A percentile compares a stretch with the other conserved stretches of the same genome.
These are phyloP conservation scores for Nesogale talazaci DNA, from an alignment of 2,113 vertebrate species.

Conservation along the genomic window DNA sequence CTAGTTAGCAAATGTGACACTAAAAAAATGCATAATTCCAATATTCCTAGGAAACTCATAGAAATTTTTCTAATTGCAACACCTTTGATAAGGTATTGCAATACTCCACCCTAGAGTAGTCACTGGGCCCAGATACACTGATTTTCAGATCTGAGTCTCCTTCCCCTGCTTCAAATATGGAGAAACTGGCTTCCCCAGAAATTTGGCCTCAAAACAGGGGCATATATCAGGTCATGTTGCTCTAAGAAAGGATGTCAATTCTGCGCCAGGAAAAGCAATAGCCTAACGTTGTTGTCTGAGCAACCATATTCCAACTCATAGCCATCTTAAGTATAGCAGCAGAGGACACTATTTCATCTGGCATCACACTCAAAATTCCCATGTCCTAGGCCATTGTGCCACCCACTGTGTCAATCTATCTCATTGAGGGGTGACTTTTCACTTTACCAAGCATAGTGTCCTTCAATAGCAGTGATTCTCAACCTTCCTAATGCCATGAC, in stretches of 20 bases:
- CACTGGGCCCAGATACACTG: not conserved
- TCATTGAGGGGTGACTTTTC: no score
- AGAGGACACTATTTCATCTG: no score
- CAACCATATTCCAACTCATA: no score
- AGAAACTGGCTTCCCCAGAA: not conserved
- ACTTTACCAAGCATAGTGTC: no score
- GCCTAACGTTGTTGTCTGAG: not conserved
- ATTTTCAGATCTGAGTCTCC: not conserved
- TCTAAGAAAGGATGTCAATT: not conserved
- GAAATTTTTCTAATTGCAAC: not conserved
- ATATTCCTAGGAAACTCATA: not conserved
- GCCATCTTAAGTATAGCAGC: no score
- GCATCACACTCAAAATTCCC: no score
- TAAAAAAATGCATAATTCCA: not conserved
- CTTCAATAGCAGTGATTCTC: no score
- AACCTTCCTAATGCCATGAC: no score
- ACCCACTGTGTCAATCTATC: no score
- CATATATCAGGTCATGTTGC: no score
- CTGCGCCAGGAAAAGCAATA: not conserved
- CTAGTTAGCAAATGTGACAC: not conserved
- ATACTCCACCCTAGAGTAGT: not conserved
- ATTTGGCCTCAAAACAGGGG: not conserved
- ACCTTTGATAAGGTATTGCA: not conserved
- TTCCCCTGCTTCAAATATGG: not conserved
- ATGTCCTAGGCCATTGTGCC: no score